phyloP scores from a whole-genome alignment of 2,113 vertebrate species.

The Channa maculata region DNA sequence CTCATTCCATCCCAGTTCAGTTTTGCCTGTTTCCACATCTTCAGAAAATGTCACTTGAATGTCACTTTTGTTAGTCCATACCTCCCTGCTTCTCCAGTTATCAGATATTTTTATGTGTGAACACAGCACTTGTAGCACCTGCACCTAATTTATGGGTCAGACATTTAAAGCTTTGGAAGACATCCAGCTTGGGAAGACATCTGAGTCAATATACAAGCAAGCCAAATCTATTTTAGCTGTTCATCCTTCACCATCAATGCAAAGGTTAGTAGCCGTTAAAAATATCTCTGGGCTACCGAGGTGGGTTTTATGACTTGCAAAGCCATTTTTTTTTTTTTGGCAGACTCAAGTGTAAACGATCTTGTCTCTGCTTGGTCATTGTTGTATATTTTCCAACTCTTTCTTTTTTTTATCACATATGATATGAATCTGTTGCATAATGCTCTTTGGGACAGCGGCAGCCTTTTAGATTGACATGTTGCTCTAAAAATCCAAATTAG shows the following conservation, averaged over 20 bases:
- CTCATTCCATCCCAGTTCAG: too few species aligned
- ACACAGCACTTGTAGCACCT: slow-evolving; percentile 47
- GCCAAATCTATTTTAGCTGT: slow-evolving; percentile 64
- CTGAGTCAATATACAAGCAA: slow-evolving; percentile 27
- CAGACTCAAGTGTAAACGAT: slow-evolving; percentile 30
- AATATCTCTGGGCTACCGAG: slow-evolving; percentile 55
- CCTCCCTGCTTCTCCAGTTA: slow-evolving; percentile 29
- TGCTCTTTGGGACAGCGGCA: not conserved
- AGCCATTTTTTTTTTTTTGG: slow-evolving; percentile 53
- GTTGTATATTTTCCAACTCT: slow-evolving; percentile 25
- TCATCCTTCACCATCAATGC: slow-evolving; percentile 41
- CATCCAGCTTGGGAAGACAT: slow-evolving; percentile 22
- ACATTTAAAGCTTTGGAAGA: slow-evolving; percentile 22
- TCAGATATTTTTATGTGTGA: slow-evolving; percentile 46
- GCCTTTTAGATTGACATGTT: slow-evolving; percentile 4
- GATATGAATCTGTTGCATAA: slow-evolving; percentile 5
- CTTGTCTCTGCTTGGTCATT: slow-evolving; percentile 48
- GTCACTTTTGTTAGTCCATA: slow-evolving; percentile 8
- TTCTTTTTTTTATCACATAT: not conserved
- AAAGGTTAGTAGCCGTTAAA: slow-evolving; percentile 67
- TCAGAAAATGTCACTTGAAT: slow-evolving; percentile 12
- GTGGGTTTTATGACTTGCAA: slow-evolving; percentile 22
- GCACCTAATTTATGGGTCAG: slow-evolving; percentile 67
- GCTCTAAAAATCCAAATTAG: slow-evolving; percentile 14
- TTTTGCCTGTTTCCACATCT: slow-evolving; percentile 8